These are phyloP conservation scores for Mustelus asterias DNA, from an alignment of 2,113 vertebrate genomes.

Conservation along the genomic window DNA sequence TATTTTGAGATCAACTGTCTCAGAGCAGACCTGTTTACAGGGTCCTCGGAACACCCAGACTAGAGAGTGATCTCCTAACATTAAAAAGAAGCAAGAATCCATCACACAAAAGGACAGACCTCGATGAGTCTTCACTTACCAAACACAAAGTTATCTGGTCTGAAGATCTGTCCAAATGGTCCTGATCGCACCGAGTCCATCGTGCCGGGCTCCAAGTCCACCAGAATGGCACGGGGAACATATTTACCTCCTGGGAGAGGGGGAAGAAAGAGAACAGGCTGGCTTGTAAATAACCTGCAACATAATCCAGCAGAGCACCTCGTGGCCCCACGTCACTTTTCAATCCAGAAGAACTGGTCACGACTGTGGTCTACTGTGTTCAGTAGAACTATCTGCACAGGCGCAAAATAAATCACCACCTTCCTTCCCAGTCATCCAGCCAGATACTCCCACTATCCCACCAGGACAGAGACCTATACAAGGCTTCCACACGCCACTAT, in stretches of 20 bases:
- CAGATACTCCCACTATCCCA: too few relatives aligned
- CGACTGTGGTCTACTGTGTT: background rate
- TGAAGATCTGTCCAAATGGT: constrained; percentile 20
- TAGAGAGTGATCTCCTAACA: background rate
- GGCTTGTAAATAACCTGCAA: background rate
- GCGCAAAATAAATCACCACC: too few relatives aligned
- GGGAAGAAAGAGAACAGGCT: background rate
- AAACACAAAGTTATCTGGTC: constrained; percentile 29
- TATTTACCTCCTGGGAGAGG: background rate
- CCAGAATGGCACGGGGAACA: constrained; percentile 9
- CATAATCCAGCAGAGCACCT: background rate
- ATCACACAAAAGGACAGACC: background rate
- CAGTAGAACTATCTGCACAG: too few relatives aligned
- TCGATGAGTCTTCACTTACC: background rate
- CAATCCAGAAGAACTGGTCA: background rate
- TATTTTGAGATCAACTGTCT: background rate
- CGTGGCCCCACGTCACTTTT: background rate
- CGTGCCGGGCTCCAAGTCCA: constrained; percentile 1
- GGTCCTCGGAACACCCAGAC: background rate
- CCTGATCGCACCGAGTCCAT: constrained; percentile 15
- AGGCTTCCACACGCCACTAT: too few relatives aligned
- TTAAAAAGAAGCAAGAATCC: background rate
- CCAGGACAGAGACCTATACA: too few relatives aligned
- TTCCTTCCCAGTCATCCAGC: too few relatives aligned
- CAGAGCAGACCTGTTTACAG: background rate